phyloP scores from a whole-genome alignment of 2,888 invertebrate species.

The Phengaris arion region DNA sequence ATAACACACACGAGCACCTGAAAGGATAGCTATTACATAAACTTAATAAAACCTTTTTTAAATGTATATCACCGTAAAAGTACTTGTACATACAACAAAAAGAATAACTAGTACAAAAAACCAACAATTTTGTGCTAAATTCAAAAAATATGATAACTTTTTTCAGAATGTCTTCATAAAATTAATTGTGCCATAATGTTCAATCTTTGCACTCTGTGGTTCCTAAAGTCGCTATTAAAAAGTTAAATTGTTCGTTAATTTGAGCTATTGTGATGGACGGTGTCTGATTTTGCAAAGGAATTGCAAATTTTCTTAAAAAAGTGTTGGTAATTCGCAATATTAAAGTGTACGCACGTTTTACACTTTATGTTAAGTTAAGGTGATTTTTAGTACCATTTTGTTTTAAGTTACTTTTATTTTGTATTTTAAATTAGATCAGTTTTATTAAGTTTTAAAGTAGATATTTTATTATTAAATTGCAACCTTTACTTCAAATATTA shows the following conservation, averaged over 20 bases:
- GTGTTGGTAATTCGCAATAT: neutral
- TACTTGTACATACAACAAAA: neutral
- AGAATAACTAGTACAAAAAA: neutral
- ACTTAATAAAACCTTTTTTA: no score
- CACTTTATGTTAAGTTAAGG: neutral
- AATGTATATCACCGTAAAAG: neutral
- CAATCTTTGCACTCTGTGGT: slow-evolving; percentile 66
- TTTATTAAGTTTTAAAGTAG: no score
- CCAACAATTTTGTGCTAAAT: neutral
- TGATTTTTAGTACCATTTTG: neutral
- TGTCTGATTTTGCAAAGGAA: slow-evolving; percentile 11
- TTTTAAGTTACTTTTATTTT: neutral
- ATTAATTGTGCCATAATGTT: slow-evolving; percentile 59
- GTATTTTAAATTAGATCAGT: no score
- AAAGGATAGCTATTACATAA: no score
- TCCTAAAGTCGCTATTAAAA: slow-evolving; percentile 75
- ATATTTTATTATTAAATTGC: no score
- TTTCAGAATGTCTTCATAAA: slow-evolving; percentile 50
- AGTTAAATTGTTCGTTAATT: slow-evolving; percentile 72
- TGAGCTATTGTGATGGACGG: slow-evolving; percentile 12
- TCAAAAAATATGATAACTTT: slow-evolving; percentile 11
- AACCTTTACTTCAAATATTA: no score
- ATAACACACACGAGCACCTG: no score
- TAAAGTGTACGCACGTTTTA: neutral
- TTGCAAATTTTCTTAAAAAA: neutral